Evolutionary conservation across 2,797 vertebrate species (phyloP).

Genomic region (Apogon hyalosoma): DNA sequence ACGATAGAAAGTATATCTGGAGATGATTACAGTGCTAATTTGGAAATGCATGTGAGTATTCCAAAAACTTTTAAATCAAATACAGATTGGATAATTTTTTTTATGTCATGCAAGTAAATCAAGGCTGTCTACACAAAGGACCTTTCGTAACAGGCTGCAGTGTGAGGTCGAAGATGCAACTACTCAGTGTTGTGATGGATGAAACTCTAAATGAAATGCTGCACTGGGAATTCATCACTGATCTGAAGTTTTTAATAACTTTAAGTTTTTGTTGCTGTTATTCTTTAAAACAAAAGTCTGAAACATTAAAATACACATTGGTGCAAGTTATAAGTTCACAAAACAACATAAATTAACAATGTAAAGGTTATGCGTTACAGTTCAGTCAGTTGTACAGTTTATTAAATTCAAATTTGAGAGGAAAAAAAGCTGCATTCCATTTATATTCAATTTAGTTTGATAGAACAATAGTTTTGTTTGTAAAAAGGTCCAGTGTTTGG

Average conservation of each 20-base stretch:
- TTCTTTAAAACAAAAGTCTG: too few relatives aligned
- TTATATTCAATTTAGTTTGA: too few relatives aligned
- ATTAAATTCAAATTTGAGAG: too few relatives aligned
- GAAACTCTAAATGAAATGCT: constrained; percentile 16
- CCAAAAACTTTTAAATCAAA: constrained; percentile 60
- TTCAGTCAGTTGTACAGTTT: too few relatives aligned
- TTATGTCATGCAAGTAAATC: constrained; percentile 60
- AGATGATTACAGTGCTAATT: constrained; percentile 54
- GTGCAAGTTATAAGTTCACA: too few relatives aligned
- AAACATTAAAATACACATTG: too few relatives aligned
- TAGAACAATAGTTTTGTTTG: too few relatives aligned
- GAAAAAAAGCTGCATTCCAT: too few relatives aligned
- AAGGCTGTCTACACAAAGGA: constrained; percentile 41
- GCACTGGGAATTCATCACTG: background rate
- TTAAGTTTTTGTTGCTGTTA: too few relatives aligned
- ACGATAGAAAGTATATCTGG: constrained; percentile 48
- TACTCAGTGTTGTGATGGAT: background rate
- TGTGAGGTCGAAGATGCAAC: constrained; percentile 4
- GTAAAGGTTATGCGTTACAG: too few relatives aligned
- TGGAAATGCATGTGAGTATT: constrained; percentile 59
- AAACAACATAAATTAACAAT: too few relatives aligned
- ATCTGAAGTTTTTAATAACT: background rate
- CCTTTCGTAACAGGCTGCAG: constrained; percentile 7
- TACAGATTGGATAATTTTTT: constrained; percentile 57
- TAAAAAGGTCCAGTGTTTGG: too few relatives aligned